Base-by-base conservation (phyloP, 2,888 invertebrate genomes). In the Polydrusus tereticollis region DNA sequence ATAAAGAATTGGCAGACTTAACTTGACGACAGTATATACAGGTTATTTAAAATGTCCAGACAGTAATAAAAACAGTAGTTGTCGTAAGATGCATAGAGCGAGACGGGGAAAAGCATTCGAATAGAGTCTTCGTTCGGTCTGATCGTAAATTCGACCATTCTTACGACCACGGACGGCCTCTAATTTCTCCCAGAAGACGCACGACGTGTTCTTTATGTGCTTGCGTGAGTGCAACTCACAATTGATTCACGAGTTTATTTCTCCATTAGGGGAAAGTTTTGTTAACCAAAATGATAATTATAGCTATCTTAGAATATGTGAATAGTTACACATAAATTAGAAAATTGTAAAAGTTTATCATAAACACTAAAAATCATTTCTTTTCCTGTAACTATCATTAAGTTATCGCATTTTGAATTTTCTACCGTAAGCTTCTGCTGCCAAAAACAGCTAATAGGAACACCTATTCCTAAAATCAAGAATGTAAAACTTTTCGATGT, bases 181-280 rank as follows among this genome's bases (percentile, higher is more conserved):
- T 84, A 84, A 84, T 84, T 84, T 81, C 83, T 83, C 84, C 84
- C 84, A 82, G 82, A 84, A 83, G 84, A 84, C 84, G 83, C 83
- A 82, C 81, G 83, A 83, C 83, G 82, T 83, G 84, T 84, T 83
- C 84, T 84, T 84, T 84, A 84, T 84, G 83, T 83, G 82, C 81
- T 84, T 82, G 84, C 83, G 84, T 84, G 83, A 84, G 84, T 83
- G 83, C 83, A 81, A 81, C 81, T 81, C 80, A 82, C 83, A 84
- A 84, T 84, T 84, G 83, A 84, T 83, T 83, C 82, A 76, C 41
- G 8, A n/a, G 7, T 20, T 38, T 43, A 26, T 43, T 2, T 43
- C 43, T 12, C 12, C 16, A 45, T 60, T 45, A 65, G 23, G 12
- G 47, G 10, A 12, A 36, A 1, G 4, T n/a, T n/a, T n/a, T n/a